Conservation (phyloP, 2,888 invertebrate species). For the Cerceris rybyensis region DNA sequence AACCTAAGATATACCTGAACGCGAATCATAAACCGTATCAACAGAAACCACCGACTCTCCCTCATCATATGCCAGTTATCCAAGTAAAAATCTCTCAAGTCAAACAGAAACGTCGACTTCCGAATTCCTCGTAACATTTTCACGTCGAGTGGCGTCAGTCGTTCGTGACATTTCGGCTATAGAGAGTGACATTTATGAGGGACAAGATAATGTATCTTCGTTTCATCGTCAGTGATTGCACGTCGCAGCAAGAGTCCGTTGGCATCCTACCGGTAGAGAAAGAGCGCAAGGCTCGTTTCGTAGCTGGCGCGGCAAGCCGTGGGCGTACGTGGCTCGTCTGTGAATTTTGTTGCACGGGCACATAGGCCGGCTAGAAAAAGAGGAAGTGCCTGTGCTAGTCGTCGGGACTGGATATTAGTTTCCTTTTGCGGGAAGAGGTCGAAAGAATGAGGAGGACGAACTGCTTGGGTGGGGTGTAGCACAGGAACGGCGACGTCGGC, state of each 20-base stretch:
- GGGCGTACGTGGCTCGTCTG: conserved; percentile 66
- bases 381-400: conserved; percentile 52
- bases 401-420: conserved; percentile 63
- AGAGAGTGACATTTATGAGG: conserved; percentile 50
- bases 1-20: too few relatives aligned
- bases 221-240: conserved; percentile 40
- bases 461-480: conserved; percentile 74
- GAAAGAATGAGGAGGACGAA: conserved; percentile 75
- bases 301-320: conserved; percentile 36
- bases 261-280: conserved; percentile 27
- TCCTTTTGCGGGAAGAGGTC: conserved; percentile 68
- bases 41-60: too few relatives aligned
- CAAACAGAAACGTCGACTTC: conserved; percentile 23
- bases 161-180: conserved; percentile 27
- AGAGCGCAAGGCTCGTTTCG: conserved; percentile 1
- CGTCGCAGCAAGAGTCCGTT: conserved; percentile 22
- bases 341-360: conserved; percentile 61
- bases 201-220: conserved; percentile 50
- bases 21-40: too few relatives aligned
- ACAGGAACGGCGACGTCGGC: neutral
- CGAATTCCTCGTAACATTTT: conserved; percentile 33
- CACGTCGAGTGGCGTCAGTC: conserved; percentile 12
- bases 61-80: neutral
- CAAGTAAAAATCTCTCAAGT: neutral
- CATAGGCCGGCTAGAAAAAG: conserved; percentile 59